A percentile compares a stretch with the other conserved stretches of the same genome.
Conservation (phyloP, 2,888 invertebrate genomes). For the Sialis lutaria region DNA sequence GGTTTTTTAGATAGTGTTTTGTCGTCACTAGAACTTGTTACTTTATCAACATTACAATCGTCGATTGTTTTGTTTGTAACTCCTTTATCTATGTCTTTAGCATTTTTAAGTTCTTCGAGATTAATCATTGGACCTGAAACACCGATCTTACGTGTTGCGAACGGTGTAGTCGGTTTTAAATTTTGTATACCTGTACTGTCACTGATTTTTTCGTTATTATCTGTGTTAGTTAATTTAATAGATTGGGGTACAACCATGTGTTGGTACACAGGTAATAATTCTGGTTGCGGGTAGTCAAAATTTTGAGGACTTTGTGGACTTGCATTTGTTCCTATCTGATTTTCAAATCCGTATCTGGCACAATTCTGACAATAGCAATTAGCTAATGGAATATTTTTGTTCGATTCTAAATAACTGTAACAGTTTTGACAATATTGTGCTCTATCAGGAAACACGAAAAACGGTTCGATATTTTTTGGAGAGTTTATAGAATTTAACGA, state of each 20-base stretch:
- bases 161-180: background rate
- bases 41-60: constrained; percentile 3
- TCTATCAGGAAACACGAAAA: too few species aligned
- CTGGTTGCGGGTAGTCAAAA: too few species aligned
- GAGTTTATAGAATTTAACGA: background rate
- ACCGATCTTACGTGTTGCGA: background rate
- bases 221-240: too few species aligned
- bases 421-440: background rate
- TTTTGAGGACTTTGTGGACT: too few species aligned
- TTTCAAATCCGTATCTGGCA: background rate
- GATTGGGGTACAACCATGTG: too few species aligned
- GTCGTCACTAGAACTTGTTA: constrained; percentile 4
- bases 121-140: too few species aligned
- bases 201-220: too few species aligned
- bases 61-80: background rate
- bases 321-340: too few species aligned
- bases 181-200: too few species aligned
- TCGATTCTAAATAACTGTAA: background rate
- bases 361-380: background rate
- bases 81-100: background rate
- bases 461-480: too few species aligned
- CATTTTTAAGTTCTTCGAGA: too few species aligned
- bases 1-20: background rate
- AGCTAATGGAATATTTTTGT: background rate
- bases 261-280: too few species aligned